Evolutionary conservation across 1,140 invertebrate species (phyloP), one percentile per base, ranked within the genome.

Genomic region (Adelges cooleyi): DNA sequence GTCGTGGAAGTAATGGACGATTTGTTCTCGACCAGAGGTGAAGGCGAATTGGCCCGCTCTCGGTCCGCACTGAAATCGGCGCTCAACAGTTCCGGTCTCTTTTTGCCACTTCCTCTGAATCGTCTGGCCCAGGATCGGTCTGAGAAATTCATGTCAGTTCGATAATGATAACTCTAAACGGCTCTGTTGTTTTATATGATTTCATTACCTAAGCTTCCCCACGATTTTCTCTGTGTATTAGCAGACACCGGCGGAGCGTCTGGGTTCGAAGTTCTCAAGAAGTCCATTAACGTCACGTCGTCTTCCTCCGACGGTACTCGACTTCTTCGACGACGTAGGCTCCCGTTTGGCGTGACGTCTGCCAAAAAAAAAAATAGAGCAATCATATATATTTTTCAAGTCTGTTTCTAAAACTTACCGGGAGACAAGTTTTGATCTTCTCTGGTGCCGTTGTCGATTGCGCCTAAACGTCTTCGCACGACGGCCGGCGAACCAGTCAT

Each of bases 321-420:
- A 71, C 89, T 88, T 67, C 89, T 79, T 25, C 90, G 78, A 40
- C 90, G 78, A 17, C 90, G 78, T 10, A 93, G 76, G 66, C 88
- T 92, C 17, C 91, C 90, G 69, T 90, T 92, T 38, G 91, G 90
- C 1, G 91, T 93, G 20, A 91, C 84, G 72, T 93, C 90, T 86
- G 73, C 73, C 53, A 46, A 66, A 71, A 17, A 33, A 33, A 33
- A 33, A 33, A 33, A 33, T 33, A 33, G 5, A 33, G 11, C 29
- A 33, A 33, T 33, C 5, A 33, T 33, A 6, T 33, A 11, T 33
- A 33, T 6, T 33, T 33, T 11, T 33, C 29, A 33, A 6, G 5
- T 33, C 11, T 33, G 5, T 6, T 33, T n/a, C 11, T 33, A 11
- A 33, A 33, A 6, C 6, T 69, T 72, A 86, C 84, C 84, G 71